Evolutionary conservation across 2,113 vertebrate genomes (phyloP).

Genomic region (Thomomys bottae): DNA sequence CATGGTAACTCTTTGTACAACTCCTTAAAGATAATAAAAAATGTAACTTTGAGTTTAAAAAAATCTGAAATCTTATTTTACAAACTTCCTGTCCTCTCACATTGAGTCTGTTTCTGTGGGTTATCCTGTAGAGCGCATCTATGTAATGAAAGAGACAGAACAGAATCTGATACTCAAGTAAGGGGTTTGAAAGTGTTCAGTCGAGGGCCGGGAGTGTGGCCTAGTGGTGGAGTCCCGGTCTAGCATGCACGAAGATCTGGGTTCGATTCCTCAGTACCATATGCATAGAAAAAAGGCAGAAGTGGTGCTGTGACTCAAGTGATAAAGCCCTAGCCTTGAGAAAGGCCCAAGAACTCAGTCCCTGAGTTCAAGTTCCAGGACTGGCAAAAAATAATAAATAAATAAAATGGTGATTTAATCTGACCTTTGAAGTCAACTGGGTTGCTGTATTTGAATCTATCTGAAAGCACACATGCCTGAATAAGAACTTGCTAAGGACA

Average conservation of each 20-base stretch:
- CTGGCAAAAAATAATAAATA: background rate
- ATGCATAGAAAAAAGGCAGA: no score
- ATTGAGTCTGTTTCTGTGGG: background rate
- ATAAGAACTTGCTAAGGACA: background rate
- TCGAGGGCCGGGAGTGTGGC: no score
- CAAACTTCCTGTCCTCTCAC: background rate
- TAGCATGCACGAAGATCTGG: no score
- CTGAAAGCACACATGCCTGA: background rate
- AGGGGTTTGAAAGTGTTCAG: slow-evolving; percentile 27
- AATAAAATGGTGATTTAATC: background rate
- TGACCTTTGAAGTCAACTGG: background rate
- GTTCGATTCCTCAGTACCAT: no score
- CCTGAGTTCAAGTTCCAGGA: no score
- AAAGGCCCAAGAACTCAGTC: no score
- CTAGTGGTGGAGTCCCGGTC: no score
- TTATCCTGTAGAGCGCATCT: slow-evolving; percentile 26
- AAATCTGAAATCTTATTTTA: background rate
- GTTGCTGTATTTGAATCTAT: slow-evolving; percentile 19
- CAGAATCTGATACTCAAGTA: background rate
- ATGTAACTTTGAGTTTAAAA: no score
- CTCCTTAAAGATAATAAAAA: no score
- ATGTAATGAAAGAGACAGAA: background rate
- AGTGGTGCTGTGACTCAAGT: no score
- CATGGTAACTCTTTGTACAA: no score
- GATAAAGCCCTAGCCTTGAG: no score